A percentile compares a stretch with the other conserved stretches of the same genome.
phyloP scores from a whole-genome alignment of 2,113 vertebrate genomes.

The Grantiella picta region DNA sequence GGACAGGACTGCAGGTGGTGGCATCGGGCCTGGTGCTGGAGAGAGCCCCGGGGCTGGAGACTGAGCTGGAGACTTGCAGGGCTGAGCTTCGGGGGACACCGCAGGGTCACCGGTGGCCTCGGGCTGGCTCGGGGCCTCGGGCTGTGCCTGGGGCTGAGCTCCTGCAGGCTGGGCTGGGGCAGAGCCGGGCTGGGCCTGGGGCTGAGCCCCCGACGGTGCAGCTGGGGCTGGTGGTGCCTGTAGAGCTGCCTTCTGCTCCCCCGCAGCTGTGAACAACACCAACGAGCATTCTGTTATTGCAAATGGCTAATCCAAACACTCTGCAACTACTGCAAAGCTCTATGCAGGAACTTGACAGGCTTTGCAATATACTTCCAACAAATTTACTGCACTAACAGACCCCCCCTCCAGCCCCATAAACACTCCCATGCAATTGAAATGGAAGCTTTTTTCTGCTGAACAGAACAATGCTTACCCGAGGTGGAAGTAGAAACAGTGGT shows the following conservation, averaged over 20 bases:
- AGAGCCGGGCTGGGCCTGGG: conserved; percentile 61
- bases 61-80: conserved; percentile 62
- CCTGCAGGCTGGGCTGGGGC: conserved; percentile 65
- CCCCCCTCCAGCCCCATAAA: not conserved
- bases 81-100: conserved; percentile 61
- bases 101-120: conserved; percentile 46
- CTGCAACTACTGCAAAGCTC: not conserved
- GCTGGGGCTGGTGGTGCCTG: conserved; percentile 21
- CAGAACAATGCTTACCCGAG: conserved; percentile 75
- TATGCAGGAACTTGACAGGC: not conserved
- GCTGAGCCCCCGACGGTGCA: conserved; percentile 31
- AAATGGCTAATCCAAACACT: not conserved
- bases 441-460: not conserved
- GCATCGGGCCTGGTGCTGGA: conserved; percentile 59
- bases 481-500: conserved; percentile 82
- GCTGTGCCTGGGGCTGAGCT: conserved; percentile 67
- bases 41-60: conserved; percentile 69
- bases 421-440: not conserved
- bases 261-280: conserved; percentile 58
- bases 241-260: conserved; percentile 67
- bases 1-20: conserved; percentile 47
- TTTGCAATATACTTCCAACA: not conserved
- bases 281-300: not conserved
- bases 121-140: conserved; percentile 56
- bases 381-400: not conserved